Conservation (phyloP, 1,140 invertebrate genomes). For the Aphelenchoides besseyi region DNA sequence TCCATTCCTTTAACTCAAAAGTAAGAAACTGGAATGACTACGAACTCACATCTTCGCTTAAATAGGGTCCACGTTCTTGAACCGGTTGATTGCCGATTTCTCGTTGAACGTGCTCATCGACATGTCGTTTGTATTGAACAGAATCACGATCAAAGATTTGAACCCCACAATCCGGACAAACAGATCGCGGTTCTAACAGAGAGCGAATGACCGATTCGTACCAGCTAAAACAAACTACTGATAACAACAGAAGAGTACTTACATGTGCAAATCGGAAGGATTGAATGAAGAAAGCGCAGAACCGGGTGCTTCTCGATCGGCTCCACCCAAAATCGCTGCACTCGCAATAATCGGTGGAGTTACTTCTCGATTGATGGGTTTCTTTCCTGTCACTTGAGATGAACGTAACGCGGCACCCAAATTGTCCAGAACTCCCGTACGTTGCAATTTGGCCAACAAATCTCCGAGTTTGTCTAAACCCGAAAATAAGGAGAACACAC, state of each 20-base stretch:
- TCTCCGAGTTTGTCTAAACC: constrained; percentile 5
- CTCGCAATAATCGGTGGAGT: constrained; percentile 45
- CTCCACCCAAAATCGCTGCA: constrained; percentile 26
- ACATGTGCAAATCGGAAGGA: constrained; percentile 49
- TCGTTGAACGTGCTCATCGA: constrained; percentile 52
- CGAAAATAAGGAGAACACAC: neutral
- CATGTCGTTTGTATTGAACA: constrained; percentile 49
- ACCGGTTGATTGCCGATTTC: constrained; percentile 26
- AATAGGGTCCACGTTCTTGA: neutral
- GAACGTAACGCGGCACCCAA: constrained; percentile 14
- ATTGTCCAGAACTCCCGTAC: constrained; percentile 28
- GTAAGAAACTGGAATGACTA: neutral
- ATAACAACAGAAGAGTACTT: constrained; percentile 8
- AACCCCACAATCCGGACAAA: constrained; percentile 52
- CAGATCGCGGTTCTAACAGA: constrained; percentile 34
- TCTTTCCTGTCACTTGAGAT: neutral
- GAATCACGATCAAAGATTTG: constrained; percentile 38
- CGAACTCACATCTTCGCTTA: neutral
- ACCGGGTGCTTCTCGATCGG: constrained; percentile 32
- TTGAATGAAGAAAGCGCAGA: constrained; percentile 42
- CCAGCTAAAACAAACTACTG: constrained; percentile 39
- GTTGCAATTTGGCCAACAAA: constrained; percentile 8
- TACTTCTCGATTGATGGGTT: constrained; percentile 1
- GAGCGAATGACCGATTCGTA: constrained; percentile 51
- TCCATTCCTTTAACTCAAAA: constrained; percentile 41